These are phyloP conservation scores for Eudyptes chrysolophus DNA, from an alignment of 2,113 vertebrate species.

Conservation along the genomic window DNA sequence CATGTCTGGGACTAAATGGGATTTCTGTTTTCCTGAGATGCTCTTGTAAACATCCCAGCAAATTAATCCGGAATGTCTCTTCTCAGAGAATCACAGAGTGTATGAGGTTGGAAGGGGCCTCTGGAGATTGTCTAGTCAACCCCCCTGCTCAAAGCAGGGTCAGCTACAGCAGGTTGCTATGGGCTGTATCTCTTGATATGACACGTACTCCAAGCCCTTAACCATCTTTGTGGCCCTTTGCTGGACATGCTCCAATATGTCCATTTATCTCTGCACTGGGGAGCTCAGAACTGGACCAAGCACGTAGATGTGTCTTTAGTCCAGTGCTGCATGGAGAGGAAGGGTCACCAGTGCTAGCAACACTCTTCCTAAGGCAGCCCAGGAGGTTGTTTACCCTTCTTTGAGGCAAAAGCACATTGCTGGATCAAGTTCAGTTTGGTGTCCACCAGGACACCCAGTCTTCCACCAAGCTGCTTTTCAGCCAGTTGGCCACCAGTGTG, in stretches of 20 bases:
- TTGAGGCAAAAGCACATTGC: not conserved
- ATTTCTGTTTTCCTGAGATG: not conserved
- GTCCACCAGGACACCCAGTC: not conserved
- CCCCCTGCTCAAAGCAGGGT: not conserved
- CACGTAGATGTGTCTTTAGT: not conserved
- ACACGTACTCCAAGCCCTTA: not conserved
- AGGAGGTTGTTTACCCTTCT: not conserved
- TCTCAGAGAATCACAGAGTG: not conserved
- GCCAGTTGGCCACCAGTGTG: not conserved
- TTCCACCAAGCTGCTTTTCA: not conserved
- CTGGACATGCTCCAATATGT: rapidly evolving
- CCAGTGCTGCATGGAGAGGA: not conserved
- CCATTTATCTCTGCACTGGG: too few species aligned
- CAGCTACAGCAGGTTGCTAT: not conserved
- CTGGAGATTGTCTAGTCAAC: not conserved
- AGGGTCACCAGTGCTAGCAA: not conserved
- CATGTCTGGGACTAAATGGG: not conserved
- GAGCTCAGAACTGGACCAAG: not conserved
- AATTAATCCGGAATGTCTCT: not conserved
- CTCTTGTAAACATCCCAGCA: not conserved
- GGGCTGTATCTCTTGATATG: not conserved
- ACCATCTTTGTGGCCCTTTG: not conserved
- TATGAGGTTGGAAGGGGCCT: not conserved
- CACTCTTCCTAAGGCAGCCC: not conserved
- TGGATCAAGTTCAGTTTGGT: not conserved